Base-by-base conservation (phyloP, 2,113 vertebrate genomes). In the Aegypius monachus region DNA sequence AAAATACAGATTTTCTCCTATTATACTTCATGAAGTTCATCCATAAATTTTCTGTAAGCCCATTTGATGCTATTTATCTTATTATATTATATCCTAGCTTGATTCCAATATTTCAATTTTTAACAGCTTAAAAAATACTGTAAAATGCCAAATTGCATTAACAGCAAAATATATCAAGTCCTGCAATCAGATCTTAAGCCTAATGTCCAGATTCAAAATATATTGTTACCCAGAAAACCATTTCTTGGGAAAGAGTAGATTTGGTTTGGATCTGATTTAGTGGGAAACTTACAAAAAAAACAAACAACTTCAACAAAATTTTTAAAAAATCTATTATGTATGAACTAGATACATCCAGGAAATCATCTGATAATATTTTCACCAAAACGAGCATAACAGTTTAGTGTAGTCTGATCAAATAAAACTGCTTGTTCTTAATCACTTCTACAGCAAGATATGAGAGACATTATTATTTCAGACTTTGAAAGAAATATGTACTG, bases 201-300 rank as follows among this genome's bases (percentile, higher is more conserved):
- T 88, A 87, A 91, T 42, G 70, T 96, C 38, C 70, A 96, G 88
- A 95, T 96, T 95, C 82, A 97, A 94, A 71, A 8, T 75, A 96
- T 79, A 96, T 79, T 96, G 82, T 92, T 97, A 93, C 82, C 53
- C 83, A 96, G 97, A 97, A 97, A 98, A 93, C 38, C 12, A 61
- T 91, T 97, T 95, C 53, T 65, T 90, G 85, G 86, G 71, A 96
- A 95, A 77, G n/a, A 66, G 7, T 55, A 96, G 80, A 82, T 90
- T 94, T 93, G 25, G 38, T 80, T 93, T 89, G 94, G 66, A 97
- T 89, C 90, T 93, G 62, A 95, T 59, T 94, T 93, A 88, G 43
- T 73, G 42, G n/a, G 53, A 93, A 87, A 16, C 47, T 97, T 67
- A 74, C 38, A 89, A 94, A 82, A 23, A 86, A 89, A 95, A 86